phyloP scores from a whole-genome alignment of 2,888 invertebrate genomes.

The Magallana nippona region DNA sequence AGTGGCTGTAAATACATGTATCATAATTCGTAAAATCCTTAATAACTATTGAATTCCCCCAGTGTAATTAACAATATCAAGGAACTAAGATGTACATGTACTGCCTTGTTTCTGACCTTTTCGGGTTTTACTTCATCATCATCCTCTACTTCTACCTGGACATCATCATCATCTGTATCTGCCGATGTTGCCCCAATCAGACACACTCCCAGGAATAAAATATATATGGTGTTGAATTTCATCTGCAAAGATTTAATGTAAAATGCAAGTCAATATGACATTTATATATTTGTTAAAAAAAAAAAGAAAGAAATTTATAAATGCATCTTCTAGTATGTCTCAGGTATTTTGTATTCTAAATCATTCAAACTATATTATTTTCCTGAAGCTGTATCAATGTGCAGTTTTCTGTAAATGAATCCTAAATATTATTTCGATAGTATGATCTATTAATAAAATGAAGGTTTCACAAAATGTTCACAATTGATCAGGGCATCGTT shows the following conservation, averaged over 20 bases:
- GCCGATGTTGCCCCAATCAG: neutral
- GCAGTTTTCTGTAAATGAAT: no score
- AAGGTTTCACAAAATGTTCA: no score
- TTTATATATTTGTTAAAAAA: no score
- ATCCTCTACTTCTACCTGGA: slow-evolving; percentile 43
- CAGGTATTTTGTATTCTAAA: no score
- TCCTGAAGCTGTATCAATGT: no score
- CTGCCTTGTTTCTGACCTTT: slow-evolving; percentile 1
- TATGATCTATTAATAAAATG: no score
- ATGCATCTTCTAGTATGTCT: no score
- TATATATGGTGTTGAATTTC: neutral
- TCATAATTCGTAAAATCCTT: neutral
- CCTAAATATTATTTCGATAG: no score
- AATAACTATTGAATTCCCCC: neutral
- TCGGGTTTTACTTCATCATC: slow-evolving; percentile 39
- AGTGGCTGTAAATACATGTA: slow-evolving; percentile 63
- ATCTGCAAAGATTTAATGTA: neutral
- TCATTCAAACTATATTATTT: no score
- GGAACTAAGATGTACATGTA: neutral
- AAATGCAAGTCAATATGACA: neutral
- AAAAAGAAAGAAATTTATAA: no score
- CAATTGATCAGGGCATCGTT: no score
- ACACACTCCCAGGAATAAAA: neutral
- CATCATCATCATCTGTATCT: slow-evolving; percentile 35
- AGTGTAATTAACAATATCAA: no score